Base-by-base conservation (phyloP, 92 coral and sea anemone species). In the Heteractis magnifica region DNA sequence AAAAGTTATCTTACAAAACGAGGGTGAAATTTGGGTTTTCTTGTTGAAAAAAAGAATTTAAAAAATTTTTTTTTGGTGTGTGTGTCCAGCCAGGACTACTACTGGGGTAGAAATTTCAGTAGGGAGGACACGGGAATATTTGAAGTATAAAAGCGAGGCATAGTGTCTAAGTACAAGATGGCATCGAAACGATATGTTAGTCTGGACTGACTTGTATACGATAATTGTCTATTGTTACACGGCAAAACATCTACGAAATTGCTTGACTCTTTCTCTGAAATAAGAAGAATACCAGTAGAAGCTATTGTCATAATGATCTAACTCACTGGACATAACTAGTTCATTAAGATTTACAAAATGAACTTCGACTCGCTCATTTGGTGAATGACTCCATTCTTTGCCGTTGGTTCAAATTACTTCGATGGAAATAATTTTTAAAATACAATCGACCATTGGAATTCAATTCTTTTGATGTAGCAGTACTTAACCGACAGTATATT, bases 321-420 rank as follows among this genome's bases (percentile, higher is more conserved):
- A 3, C 3, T 68, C 44, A 26, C 49, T 68, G 73, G 73, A 23
- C 13, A 68, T 20, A 68, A 20, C 73, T 6, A 68, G 14, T 68
- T 23, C 20, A 26, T 26, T 10, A 23, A 10, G 72, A 65, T 65
- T 20, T 65, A n/a, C 72, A 26, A 20, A 15, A 68, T 68, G 73
- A 21, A 68, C 48, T 21, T 68, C 41, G 73, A 68, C 49, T 68
- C 73, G 73, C 73, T 20, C 73, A 68, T 68, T 68, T 68, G 73
- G 73, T 68, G 73, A 68, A 68, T 68, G 73, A 68, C 73, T 26
- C 49, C 73, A 68, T 20, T 68, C 49, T 68, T 11, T 68, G 5
- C 4, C 10, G 26, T 65, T 21, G 10, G 14, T 68, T 26, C 49
- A 20, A 68, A 26, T 26, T 68, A 68, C 73, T n/a, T 21, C 48